phyloP scores from a whole-genome alignment of 2,797 vertebrate species.

The Steatocranus sp. region DNA sequence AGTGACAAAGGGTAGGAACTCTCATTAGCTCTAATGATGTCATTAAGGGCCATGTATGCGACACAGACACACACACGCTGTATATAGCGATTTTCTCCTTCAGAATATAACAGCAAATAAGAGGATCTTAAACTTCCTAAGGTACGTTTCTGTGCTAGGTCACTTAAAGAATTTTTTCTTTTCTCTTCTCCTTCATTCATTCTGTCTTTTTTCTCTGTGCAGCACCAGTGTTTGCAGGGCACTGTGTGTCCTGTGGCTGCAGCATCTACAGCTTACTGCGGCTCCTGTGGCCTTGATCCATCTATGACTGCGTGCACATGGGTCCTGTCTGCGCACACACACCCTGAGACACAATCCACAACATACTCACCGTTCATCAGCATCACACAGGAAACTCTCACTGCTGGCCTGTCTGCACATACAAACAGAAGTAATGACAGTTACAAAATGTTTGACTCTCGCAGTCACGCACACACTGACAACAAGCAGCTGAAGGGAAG shows the following conservation, averaged over 20 bases:
- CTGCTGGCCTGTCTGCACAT: background rate
- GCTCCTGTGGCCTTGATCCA: slow-evolving; percentile 82
- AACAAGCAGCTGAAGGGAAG: background rate
- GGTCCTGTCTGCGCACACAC: slow-evolving; percentile 49
- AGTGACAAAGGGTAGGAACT: slow-evolving; percentile 51
- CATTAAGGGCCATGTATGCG: slow-evolving; percentile 44
- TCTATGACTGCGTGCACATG: slow-evolving; percentile 74
- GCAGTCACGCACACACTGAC: background rate
- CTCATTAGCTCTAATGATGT: slow-evolving; percentile 69
- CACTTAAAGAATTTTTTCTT: background rate
- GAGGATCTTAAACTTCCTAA: background rate
- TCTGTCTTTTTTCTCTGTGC: slow-evolving; percentile 28
- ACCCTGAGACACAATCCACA: background rate
- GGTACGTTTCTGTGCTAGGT: background rate
- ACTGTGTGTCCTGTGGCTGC: slow-evolving; percentile 76
- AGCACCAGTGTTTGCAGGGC: slow-evolving; percentile 74
- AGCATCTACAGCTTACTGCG: slow-evolving; percentile 78
- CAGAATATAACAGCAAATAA: background rate
- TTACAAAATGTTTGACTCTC: background rate
- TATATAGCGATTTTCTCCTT: background rate
- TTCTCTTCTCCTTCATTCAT: background rate
- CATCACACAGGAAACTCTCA: slow-evolving; percentile 40
- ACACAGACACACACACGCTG: background rate
- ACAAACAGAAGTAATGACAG: background rate
- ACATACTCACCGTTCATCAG: slow-evolving; percentile 3